These are phyloP conservation scores for Bedellia somnulentella DNA, from an alignment of 2,888 invertebrate species.

Conservation along the genomic window DNA sequence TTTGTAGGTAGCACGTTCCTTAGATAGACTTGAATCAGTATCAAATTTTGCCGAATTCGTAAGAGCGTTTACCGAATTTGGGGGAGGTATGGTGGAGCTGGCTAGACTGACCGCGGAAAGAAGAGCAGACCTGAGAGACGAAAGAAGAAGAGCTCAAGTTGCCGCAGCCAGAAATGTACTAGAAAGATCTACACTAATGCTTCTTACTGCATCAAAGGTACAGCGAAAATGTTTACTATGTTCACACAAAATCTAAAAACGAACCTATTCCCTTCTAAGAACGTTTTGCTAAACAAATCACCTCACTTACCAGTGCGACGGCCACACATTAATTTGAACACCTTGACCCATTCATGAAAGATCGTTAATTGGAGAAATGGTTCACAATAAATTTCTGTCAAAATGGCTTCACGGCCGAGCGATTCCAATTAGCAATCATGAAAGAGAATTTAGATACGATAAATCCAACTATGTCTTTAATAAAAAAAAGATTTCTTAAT, in stretches of 20 bases:
- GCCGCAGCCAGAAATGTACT: slow-evolving; percentile 92
- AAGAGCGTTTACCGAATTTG: slow-evolving; percentile 97
- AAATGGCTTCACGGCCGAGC: no score
- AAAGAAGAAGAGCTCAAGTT: slow-evolving; percentile 93
- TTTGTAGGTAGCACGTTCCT: slow-evolving; percentile 73
- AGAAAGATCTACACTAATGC: slow-evolving; percentile 94
- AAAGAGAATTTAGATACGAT: no score
- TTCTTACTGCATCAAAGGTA: slow-evolving; percentile 95
- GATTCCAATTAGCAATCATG: no score
- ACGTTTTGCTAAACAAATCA: no score
- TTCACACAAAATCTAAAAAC: background rate
- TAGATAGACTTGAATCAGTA: slow-evolving; percentile 83
- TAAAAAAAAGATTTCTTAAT: no score
- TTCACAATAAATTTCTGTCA: slow-evolving; percentile 27
- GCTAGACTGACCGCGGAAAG: slow-evolving; percentile 87
- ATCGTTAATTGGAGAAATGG: slow-evolving; percentile 25
- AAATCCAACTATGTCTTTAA: no score
- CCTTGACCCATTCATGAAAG: slow-evolving; percentile 9
- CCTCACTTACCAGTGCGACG: slow-evolving; percentile 1
- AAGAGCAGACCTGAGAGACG: slow-evolving; percentile 87
- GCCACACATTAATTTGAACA: slow-evolving; percentile 3
- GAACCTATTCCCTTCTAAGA: no score
- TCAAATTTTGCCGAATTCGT: slow-evolving; percentile 97
- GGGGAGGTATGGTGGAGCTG: slow-evolving; percentile 97
- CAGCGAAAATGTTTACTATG: slow-evolving; percentile 12